Percentiles rank a stretch among this genome's conserved stretches.
Evolutionary conservation across 2,797 vertebrate genomes (phyloP).

Genomic region (Enteromius argenteus): DNA sequence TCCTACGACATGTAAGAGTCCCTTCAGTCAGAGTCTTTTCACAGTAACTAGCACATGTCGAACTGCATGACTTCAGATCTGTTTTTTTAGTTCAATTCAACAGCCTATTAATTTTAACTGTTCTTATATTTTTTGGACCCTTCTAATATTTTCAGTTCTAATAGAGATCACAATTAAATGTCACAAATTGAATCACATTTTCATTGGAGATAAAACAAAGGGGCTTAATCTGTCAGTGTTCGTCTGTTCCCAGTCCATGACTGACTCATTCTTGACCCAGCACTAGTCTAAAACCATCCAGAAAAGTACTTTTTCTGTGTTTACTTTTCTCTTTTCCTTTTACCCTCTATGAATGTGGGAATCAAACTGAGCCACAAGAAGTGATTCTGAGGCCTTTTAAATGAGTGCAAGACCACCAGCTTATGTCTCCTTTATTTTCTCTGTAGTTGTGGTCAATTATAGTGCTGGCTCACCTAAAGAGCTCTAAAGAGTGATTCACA

Average conservation of each 20-base stretch:
- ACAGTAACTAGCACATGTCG: neutral
- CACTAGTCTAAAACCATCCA: slow-evolving; percentile 38
- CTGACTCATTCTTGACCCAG: slow-evolving; percentile 4
- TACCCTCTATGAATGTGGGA: slow-evolving; percentile 18
- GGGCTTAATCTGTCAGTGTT: slow-evolving; percentile 3
- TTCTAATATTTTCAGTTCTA: neutral
- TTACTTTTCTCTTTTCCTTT: slow-evolving; percentile 8
- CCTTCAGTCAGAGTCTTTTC: neutral
- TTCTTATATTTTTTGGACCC: neutral
- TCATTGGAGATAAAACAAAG: neutral
- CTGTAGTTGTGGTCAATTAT: slow-evolving; percentile 41
- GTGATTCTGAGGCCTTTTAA: slow-evolving; percentile 15
- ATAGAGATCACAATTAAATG: neutral
- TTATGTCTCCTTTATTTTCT: neutral
- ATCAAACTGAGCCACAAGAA: slow-evolving; percentile 16
- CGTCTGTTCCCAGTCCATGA: slow-evolving; percentile 23
- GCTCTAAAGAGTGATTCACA: slow-evolving; percentile 16
- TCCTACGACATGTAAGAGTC: slow-evolving; percentile 89
- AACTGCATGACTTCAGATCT: neutral
- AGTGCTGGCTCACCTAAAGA: slow-evolving; percentile 30
- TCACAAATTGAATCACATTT: neutral
- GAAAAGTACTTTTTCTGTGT: neutral
- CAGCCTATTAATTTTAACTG: neutral
- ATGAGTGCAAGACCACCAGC: neutral
- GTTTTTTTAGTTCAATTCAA: neutral